These are phyloP conservation scores for Otolemur crassicaudatus DNA, from an alignment of 2,797 vertebrate species.

Conservation along the genomic window DNA sequence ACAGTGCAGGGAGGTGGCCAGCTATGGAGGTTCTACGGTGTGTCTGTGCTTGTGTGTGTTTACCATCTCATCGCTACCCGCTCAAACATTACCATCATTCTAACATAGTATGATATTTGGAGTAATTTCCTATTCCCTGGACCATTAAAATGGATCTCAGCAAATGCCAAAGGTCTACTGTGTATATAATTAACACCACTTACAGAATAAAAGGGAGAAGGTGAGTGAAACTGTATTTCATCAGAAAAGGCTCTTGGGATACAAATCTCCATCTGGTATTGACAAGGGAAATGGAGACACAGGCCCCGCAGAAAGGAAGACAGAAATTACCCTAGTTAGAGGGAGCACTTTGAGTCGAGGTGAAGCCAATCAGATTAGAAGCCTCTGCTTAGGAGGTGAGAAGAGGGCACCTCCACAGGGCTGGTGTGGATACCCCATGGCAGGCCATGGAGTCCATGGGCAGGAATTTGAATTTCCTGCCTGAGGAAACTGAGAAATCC, in stretches of 20 bases:
- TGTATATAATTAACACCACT: neutral
- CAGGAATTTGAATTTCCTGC: neutral
- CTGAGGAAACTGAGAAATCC: conserved; percentile 25
- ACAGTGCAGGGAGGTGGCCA: too few species aligned
- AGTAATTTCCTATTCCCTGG: neutral
- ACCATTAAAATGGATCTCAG: neutral
- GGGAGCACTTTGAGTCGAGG: neutral
- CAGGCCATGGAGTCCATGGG: neutral
- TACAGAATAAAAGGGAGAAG: neutral
- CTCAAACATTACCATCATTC: neutral
- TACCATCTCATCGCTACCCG: neutral
- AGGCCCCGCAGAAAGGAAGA: neutral
- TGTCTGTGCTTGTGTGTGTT: too few species aligned
- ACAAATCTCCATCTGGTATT: neutral
- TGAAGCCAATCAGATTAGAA: neutral
- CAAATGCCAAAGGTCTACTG: neutral
- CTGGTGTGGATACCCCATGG: neutral
- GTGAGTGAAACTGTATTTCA: neutral
- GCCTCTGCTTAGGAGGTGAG: neutral
- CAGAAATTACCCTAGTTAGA: neutral
- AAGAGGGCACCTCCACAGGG: fast-evolving
- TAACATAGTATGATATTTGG: neutral
- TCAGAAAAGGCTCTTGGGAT: neutral
- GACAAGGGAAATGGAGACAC: neutral
- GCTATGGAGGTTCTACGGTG: too few species aligned